phyloP scores from a whole-genome alignment of 2,113 vertebrate genomes.

The Syngnathus floridae region DNA sequence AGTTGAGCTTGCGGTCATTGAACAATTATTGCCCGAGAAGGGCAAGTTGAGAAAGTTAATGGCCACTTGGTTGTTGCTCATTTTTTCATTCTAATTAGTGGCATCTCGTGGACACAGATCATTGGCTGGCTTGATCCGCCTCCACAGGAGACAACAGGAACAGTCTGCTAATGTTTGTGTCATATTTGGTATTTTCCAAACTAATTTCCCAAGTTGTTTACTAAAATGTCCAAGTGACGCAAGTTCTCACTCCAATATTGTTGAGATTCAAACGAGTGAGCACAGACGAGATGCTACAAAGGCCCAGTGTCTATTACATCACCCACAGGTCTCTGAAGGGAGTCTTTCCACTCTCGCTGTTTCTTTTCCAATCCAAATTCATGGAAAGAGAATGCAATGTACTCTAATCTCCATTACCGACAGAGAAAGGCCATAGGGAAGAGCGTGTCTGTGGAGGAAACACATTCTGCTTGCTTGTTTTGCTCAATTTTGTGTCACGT shows the following conservation, averaged over 20 bases:
- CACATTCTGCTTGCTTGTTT: background rate
- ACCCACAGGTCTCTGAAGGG: conserved; percentile 18
- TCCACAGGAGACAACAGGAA: conserved; percentile 50
- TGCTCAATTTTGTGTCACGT: background rate
- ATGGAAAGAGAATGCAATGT: conserved; percentile 1
- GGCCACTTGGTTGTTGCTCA: conserved; percentile 26
- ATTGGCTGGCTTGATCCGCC: conserved; percentile 20
- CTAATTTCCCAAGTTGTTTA: conserved; percentile 30
- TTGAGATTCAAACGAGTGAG: conserved; percentile 30
- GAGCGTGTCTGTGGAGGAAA: conserved; percentile 15
- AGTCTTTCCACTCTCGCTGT: conserved; percentile 16
- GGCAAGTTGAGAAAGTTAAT: conserved; percentile 20
- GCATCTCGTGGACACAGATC: conserved; percentile 21
- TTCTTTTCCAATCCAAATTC: conserved; percentile 15
- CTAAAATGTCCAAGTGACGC: conserved; percentile 31
- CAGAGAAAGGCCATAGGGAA: conserved; percentile 3
- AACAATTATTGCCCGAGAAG: conserved; percentile 8
- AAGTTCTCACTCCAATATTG: conserved; percentile 34
- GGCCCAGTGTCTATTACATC: conserved; percentile 33
- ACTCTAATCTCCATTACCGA: background rate
- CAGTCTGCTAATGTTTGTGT: conserved; percentile 48
- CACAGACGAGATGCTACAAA: conserved; percentile 11
- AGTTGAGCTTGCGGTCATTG: background rate
- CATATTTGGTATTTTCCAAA: conserved; percentile 49
- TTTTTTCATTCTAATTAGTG: conserved; percentile 34